Base-by-base conservation (phyloP, 35 echinoderm and acorn worm genomes). In the Holothuria glaberrima region DNA sequence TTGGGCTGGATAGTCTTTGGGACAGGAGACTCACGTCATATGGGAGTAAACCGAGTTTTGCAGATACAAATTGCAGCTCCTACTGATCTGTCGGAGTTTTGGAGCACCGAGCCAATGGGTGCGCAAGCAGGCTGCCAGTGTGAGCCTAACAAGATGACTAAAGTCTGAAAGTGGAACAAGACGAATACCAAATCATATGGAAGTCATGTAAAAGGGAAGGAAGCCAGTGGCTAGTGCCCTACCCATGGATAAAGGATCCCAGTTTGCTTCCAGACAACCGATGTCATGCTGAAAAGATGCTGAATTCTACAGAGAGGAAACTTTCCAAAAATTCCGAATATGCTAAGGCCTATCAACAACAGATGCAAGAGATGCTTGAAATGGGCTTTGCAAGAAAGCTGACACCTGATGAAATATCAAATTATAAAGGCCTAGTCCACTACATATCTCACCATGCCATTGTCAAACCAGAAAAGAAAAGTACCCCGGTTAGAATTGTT, bases 51-150 rank as follows among this genome's bases (percentile, higher is more conserved):
- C n/a, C n/a, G n/a, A n/a, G n/a, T n/a, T n/a, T n/a, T n/a, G n/a
- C n/a, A n/a, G n/a, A n/a, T n/a, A n/a, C n/a, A 91, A 71, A 38
- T 69, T 5, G 30, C 89, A 6, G 29, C 12, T 21, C 76, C 92
- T 12, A 86, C 78, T 18, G 93, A 92, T 48, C 50, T 94, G 58
- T 56, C 82, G 28, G 83, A 92, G 29, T 94, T 94, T 66, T 91
- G 93, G 93, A 78, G 18, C 19, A 82, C 83, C 21, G 93, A 94
- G 48, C 21, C 68, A 63, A 87, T 86, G 89, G 93, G 93, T 18
- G 89, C 87, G 14, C 3, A 73, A 21, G 41, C 92, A 25, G 12
- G 29, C 3, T 91, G 89, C 64, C 25, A 76, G 26, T 94, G 89
- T 50, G 69, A 91, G n/a, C 83, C 90, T 17, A 71, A 24, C 25